Conservation (phyloP, 1,140 invertebrate genomes). For the Proctacanthus coquilletti region DNA sequence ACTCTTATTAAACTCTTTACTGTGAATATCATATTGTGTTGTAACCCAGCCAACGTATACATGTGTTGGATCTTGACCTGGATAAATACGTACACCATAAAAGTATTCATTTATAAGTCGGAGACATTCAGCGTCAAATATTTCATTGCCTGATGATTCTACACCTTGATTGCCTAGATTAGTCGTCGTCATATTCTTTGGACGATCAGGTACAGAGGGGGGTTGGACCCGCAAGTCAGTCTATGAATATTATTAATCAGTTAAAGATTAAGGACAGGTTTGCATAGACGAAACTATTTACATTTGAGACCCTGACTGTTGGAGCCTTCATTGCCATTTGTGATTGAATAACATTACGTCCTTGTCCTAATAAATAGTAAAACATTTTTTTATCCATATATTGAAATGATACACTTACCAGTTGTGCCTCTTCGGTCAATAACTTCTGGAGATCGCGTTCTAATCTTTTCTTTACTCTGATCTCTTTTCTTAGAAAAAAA, state of each 20-base stretch:
- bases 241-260: slow-evolving; percentile 21
- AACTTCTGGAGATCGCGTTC: slow-evolving; percentile 12
- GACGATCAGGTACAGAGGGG: slow-evolving; percentile 47
- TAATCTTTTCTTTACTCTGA: slow-evolving; percentile 24
- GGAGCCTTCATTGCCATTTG: slow-evolving; percentile 22
- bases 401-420: neutral
- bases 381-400: neutral
- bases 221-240: slow-evolving; percentile 48
- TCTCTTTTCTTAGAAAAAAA: slow-evolving; percentile 33
- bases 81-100: slow-evolving; percentile 84
- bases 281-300: slow-evolving; percentile 7
- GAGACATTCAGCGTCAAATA: slow-evolving; percentile 72
- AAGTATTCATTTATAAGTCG: slow-evolving; percentile 96
- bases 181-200: slow-evolving; percentile 53
- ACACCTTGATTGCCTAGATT: slow-evolving; percentile 45
- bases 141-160: slow-evolving; percentile 64
- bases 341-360: slow-evolving; percentile 24
- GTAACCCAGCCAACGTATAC: slow-evolving; percentile 99
- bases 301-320: slow-evolving; percentile 18
- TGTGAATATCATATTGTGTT: slow-evolving; percentile 84
- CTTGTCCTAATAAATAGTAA: slow-evolving; percentile 13
- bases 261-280: neutral
- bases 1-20: slow-evolving; percentile 77
- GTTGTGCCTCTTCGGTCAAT: slow-evolving; percentile 24
- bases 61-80: slow-evolving; percentile 93